Evolutionary conservation across 1,140 invertebrate genomes (phyloP).

Genomic region (Whitmania pigra): DNA sequence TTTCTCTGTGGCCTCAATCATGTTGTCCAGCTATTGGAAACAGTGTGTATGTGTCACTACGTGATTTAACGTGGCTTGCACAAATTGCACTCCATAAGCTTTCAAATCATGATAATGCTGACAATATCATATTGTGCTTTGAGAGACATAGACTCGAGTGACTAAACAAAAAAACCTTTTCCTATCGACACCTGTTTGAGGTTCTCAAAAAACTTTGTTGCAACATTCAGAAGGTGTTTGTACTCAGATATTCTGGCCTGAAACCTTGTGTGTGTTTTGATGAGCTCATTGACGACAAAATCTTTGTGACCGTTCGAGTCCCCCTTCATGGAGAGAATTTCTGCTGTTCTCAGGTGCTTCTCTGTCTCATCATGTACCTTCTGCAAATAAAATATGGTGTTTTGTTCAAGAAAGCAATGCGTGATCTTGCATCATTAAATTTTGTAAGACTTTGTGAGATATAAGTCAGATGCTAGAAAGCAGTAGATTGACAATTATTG

Average conservation of each 20-base stretch:
- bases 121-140: no score
- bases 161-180: background rate
- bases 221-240: constrained; percentile 58
- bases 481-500: constrained; percentile 1
- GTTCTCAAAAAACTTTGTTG: constrained; percentile 57
- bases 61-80: no score
- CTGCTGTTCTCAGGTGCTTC: constrained; percentile 54
- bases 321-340: constrained; percentile 42
- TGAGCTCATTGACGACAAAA: constrained; percentile 50
- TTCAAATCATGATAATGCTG: no score
- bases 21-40: constrained; percentile 43
- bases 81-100: no score
- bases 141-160: no score
- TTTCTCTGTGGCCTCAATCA: constrained; percentile 44
- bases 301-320: constrained; percentile 44
- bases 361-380: constrained; percentile 59
- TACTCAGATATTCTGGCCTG: constrained; percentile 59
- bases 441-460: background rate
- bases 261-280: constrained; percentile 54
- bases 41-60: constrained; percentile 17
- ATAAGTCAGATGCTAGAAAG: background rate
- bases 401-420: background rate
- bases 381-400: constrained; percentile 30
- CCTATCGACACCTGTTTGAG: constrained; percentile 50
- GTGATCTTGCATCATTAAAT: background rate